Evolutionary conservation across 1,140 invertebrate species (phyloP).

Genomic region (Drosophila novamexicana): DNA sequence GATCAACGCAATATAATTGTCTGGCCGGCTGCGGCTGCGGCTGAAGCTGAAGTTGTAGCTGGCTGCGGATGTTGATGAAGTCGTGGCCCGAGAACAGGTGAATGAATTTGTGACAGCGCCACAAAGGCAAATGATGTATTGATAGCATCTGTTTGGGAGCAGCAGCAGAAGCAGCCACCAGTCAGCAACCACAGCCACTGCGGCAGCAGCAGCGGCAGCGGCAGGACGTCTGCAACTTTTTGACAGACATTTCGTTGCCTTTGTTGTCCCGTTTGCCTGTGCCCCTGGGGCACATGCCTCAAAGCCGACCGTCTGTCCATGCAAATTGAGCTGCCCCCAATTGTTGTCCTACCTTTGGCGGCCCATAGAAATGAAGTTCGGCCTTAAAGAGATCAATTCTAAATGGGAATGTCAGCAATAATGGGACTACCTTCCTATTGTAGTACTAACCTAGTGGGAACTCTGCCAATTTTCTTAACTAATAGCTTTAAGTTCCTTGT

Average conservation of each 20-base stretch:
- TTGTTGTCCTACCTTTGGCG: conserved; percentile 19
- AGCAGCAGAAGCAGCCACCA: conserved; percentile 38
- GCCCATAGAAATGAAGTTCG: neutral
- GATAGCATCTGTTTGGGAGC: conserved; percentile 80
- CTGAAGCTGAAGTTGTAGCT: conserved; percentile 12
- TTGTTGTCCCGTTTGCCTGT: conserved; percentile 26
- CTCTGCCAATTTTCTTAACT: too few relatives aligned
- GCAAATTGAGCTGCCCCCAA: conserved; percentile 34
- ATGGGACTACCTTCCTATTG: too few relatives aligned
- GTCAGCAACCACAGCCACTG: conserved; percentile 36
- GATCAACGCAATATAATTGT: conserved; percentile 82
- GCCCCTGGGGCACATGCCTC: neutral
- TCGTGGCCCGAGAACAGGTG: conserved; percentile 79
- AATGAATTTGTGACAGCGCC: conserved; percentile 80
- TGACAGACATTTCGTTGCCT: conserved; percentile 49
- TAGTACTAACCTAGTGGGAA: too few relatives aligned
- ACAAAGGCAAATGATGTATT: conserved; percentile 82
- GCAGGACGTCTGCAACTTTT: conserved; percentile 71
- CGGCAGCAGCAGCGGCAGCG: conserved; percentile 34
- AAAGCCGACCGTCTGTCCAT: conserved; percentile 20
- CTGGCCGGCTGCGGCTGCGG: conserved; percentile 51
- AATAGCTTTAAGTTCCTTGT: too few relatives aligned
- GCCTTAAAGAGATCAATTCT: neutral
- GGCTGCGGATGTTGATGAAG: conserved; percentile 56
- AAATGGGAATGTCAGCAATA: neutral